phyloP scores from a whole-genome alignment of 2,113 vertebrate genomes.

The Microtus pennsylvanicus region DNA sequence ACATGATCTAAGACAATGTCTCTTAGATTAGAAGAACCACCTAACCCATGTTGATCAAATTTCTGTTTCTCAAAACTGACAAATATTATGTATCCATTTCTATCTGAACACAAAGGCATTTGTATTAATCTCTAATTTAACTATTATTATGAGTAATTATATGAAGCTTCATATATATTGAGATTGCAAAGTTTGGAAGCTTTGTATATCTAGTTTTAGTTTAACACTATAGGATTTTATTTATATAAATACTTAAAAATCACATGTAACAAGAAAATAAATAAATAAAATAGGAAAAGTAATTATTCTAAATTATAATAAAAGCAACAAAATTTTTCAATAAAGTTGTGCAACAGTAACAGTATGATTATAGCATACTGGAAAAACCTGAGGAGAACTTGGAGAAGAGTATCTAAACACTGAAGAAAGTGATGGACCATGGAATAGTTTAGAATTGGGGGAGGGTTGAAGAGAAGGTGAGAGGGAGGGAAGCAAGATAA shows the following conservation, averaged over 20 bases:
- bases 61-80: neutral
- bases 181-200: neutral
- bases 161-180: neutral
- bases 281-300: neutral
- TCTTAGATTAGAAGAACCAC: neutral
- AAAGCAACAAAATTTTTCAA: neutral
- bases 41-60: neutral
- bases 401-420: neutral
- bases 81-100: neutral
- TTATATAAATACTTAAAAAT: neutral
- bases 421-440: neutral
- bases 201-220: neutral
- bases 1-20: rapidly evolving
- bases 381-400: neutral
- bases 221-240: neutral
- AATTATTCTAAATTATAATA: neutral
- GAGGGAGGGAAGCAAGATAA: too few relatives aligned
- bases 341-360: neutral
- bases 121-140: neutral
- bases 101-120: neutral
- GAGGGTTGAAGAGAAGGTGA: too few relatives aligned
- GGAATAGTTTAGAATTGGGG: neutral
- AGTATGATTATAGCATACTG: neutral
- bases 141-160: neutral
- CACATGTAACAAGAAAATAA: neutral